phyloP scores from a whole-genome alignment of 2,888 invertebrate species.

The Leucophora obtusa region DNA sequence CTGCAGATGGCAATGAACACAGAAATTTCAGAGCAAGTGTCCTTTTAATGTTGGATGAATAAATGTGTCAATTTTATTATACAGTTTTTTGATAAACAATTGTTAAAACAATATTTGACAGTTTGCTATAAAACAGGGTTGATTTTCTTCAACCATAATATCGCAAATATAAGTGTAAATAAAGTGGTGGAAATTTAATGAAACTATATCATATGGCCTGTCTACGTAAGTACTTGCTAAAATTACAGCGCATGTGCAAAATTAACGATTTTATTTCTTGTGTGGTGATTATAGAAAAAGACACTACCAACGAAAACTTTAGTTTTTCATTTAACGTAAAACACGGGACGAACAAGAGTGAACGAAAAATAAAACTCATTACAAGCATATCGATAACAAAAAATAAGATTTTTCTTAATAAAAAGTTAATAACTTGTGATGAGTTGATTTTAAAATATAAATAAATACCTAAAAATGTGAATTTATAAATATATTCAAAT shows the following conservation, averaged over 20 bases:
- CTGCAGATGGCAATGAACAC: too few relatives aligned
- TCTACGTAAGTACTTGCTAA: slow-evolving; percentile 12
- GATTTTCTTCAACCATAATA: neutral
- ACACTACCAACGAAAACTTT: slow-evolving; percentile 32
- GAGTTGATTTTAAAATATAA: neutral
- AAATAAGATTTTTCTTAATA: neutral
- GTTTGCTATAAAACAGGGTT: neutral
- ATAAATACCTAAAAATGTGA: slow-evolving; percentile 38
- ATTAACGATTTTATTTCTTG: slow-evolving; percentile 69
- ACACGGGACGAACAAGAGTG: slow-evolving; percentile 48
- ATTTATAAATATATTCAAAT: slow-evolving; percentile 5
- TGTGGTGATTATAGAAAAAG: slow-evolving; percentile 47
- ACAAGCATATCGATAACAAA: slow-evolving; percentile 10
- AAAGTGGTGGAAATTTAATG: slow-evolving; percentile 5
- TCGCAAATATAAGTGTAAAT: neutral
- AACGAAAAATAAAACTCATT: slow-evolving; percentile 22
- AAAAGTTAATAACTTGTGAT: slow-evolving; percentile 6
- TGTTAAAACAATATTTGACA: neutral
- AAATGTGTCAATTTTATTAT: too few relatives aligned
- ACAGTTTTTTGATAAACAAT: neutral
- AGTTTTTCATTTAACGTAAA: slow-evolving; percentile 57
- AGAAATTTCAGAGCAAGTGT: too few relatives aligned
- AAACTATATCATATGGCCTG: slow-evolving; percentile 1
- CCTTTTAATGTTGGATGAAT: too few relatives aligned
- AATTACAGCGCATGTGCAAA: slow-evolving; percentile 67